Conservation (phyloP, 2,113 vertebrate genomes). For the Corvus hawaiiensis region DNA sequence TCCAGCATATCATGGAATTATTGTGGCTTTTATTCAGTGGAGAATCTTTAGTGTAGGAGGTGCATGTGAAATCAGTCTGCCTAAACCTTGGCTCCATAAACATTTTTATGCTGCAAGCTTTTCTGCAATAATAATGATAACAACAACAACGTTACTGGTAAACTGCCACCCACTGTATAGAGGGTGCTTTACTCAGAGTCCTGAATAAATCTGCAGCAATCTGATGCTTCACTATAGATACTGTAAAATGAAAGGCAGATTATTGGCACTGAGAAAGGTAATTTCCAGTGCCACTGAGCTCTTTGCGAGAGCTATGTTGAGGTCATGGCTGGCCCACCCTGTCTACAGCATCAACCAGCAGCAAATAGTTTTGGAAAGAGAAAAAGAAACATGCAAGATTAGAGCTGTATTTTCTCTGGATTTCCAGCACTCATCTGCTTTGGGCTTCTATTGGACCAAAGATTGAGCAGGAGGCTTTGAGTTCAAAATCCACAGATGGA, state of each 20-base stretch:
- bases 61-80: slow-evolving; percentile 11
- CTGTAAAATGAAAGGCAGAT: not conserved
- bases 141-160: not conserved
- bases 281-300: not conserved
- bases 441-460: not conserved
- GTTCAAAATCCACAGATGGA: not conserved
- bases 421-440: not conserved
- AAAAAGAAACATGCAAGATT: not conserved
- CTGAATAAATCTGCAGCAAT: not conserved
- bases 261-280: not conserved
- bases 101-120: not conserved
- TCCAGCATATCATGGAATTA: slow-evolving; percentile 6
- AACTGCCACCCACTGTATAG: not conserved
- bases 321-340: not conserved
- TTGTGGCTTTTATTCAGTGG: not conserved
- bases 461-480: not conserved
- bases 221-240: not conserved
- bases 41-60: not conserved
- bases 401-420: not conserved
- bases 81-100: slow-evolving; percentile 19
- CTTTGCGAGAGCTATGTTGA: accelerated
- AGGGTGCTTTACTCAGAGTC: not conserved
- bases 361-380: not conserved
- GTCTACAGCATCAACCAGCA: not conserved
- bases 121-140: slow-evolving; percentile 15